Base-by-base conservation (phyloP, 2,113 vertebrate species). In the Corynorhinus townsendii region DNA sequence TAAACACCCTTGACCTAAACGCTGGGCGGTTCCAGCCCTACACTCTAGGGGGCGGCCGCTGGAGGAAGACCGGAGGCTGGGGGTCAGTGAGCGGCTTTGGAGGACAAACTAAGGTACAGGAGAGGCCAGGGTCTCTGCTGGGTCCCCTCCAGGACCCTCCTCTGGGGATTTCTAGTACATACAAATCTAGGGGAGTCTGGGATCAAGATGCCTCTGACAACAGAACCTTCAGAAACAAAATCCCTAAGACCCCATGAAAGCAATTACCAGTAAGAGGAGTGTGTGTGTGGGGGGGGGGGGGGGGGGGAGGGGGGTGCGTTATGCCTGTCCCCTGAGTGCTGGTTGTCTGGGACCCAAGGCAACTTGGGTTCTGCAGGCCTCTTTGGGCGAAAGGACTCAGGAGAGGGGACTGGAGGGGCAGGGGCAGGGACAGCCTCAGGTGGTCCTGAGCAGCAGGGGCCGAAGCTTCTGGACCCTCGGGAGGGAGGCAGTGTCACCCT, bases 1-100 rank as follows among this genome's bases (percentile, higher is more conserved):
- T 35, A 35, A 77, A 90, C 62, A 86, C 33, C 38, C 80, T 72
- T 40, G 87, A 90, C 92, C 92, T 82, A 15, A 91, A 45, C 35
- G 54, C 16, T 3, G 26, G 11, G 64, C 80, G 1, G 30, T 68
- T 66, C 68, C 80, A 10, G 33, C 81, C 77, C 73, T 24, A 35
- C 81, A 84, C 62, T 54, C 62, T 17, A n/a, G 82, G 47, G 77
- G 47, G 15, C 54, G 4, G 47, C 11, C 2, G 40, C 35, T 43
- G 35, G 80, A 64, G 49, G 26, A 35, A 75, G 40, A 26, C 11
- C 0, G 12, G 28, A 38, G 47, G 66, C 17, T 16, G 28, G 43
- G 40, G 52, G 35, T 92, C 47, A 0, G 20, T 0, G 22, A 45
- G 43, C 43, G 86, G 22, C 69, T 28, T 49, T 0, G 24, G 14